Conservation (phyloP, 2,113 vertebrate genomes). For the Scophthalmus maximus region DNA sequence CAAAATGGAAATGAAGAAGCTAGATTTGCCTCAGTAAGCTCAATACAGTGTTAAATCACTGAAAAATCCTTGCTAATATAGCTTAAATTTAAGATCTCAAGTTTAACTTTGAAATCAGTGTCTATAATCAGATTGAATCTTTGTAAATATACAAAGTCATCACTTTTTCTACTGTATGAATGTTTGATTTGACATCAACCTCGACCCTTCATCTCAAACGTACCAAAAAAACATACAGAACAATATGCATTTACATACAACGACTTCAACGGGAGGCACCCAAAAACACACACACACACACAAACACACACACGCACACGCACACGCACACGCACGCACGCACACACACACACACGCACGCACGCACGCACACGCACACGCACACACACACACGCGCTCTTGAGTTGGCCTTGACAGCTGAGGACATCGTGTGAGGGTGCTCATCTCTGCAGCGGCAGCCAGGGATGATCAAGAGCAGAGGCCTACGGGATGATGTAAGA, state of each 20-base stretch:
- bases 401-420: slow-evolving; percentile 34
- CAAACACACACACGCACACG: background rate
- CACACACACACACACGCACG: background rate
- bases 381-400: background rate
- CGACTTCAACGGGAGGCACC: slow-evolving; percentile 7
- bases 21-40: too few relatives aligned
- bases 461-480: slow-evolving; percentile 12
- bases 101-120: background rate
- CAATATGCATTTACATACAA: slow-evolving; percentile 5
- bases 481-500: slow-evolving; percentile 30
- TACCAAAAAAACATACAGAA: slow-evolving; percentile 9
- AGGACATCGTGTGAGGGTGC: slow-evolving; percentile 36
- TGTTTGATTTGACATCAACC: background rate
- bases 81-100: background rate
- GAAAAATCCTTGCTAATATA: background rate
- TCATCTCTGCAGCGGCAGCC: slow-evolving; percentile 31
- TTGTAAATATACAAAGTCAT: too few relatives aligned
- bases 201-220: slow-evolving; percentile 4
- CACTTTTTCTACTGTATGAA: too few relatives aligned
- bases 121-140: too few relatives aligned
- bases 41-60: too few relatives aligned
- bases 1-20: too few relatives aligned
- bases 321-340: background rate
- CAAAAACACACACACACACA: background rate
- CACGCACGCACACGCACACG: background rate